Evolutionary conservation across 2,888 invertebrate species (phyloP).

Genomic region (Stenichneumon culpator): DNA sequence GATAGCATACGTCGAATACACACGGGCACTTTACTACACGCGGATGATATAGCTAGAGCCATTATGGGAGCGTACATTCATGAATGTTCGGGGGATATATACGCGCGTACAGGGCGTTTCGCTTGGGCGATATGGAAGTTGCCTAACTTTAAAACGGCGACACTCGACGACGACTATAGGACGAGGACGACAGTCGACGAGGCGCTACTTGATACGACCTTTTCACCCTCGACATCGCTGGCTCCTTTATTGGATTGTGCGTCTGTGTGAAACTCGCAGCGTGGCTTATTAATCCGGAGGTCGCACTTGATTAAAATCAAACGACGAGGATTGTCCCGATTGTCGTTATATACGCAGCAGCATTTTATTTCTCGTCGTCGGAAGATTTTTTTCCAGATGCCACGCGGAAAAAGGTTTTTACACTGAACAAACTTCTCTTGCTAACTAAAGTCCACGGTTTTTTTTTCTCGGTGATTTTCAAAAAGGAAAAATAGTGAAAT

Average conservation of each 20-base stretch:
- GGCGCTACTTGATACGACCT: constrained; percentile 14
- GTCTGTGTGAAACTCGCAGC: not conserved
- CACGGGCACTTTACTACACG: not conserved
- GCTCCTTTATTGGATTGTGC: not conserved
- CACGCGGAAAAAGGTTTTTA: not conserved
- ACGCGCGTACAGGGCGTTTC: not conserved
- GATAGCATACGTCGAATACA: constrained; percentile 4
- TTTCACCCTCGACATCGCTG: not conserved
- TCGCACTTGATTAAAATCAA: not conserved
- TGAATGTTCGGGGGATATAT: constrained; percentile 20
- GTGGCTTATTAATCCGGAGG: not conserved
- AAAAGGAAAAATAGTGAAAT: too few species aligned
- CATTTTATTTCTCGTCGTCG: not conserved
- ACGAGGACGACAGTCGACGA: constrained; percentile 13
- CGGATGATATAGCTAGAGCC: not conserved
- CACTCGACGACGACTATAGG: constrained; percentile 1
- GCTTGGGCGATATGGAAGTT: not conserved
- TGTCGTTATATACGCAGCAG: not conserved
- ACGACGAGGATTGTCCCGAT: not conserved
- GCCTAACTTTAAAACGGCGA: constrained; percentile 26
- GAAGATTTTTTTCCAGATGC: not conserved
- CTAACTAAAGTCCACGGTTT: too few species aligned
- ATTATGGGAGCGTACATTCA: constrained; percentile 1
- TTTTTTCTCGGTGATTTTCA: not conserved
- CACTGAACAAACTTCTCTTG: too few species aligned